Evolutionary conservation across 2,888 invertebrate species (phyloP).

Genomic region (Drosophila nigricruria): DNA sequence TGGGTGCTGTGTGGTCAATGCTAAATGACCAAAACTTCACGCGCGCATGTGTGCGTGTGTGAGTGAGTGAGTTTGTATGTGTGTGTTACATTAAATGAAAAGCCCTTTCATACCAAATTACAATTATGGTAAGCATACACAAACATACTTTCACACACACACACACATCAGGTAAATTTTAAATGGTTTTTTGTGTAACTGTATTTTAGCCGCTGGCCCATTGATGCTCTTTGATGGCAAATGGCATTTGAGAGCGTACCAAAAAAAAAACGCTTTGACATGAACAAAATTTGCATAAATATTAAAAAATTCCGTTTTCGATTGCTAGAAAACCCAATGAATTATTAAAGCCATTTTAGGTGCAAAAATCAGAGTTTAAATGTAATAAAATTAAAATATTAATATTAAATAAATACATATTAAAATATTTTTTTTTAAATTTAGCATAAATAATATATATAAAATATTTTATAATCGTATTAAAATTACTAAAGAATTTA

Average conservation of each 20-base stretch:
- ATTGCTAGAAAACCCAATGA: neutral
- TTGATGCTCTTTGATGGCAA: constrained; percentile 50
- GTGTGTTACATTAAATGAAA: constrained; percentile 67
- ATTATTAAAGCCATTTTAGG: neutral
- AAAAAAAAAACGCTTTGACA: constrained; percentile 16
- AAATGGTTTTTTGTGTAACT: constrained; percentile 39
- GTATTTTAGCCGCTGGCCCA: constrained; percentile 48
- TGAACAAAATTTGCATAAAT: constrained; percentile 42
- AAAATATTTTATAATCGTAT: neutral
- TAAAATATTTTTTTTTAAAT: too few species aligned
- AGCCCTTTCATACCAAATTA: constrained; percentile 71
- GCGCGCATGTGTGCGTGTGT: neutral
- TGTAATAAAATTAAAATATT: neutral
- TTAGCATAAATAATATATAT: neutral
- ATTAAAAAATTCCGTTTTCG: constrained; percentile 1
- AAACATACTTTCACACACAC: constrained; percentile 3
- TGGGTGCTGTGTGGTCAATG: constrained; percentile 38
- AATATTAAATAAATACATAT: too few species aligned
- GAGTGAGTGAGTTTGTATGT: constrained; percentile 22
- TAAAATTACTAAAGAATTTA: too few species aligned
- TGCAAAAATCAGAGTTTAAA: neutral
- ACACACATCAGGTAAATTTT: constrained; percentile 10
- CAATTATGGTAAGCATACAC: constrained; percentile 67
- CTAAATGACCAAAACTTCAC: constrained; percentile 56
- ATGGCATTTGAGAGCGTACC: neutral